Evolutionary conservation across 2,113 vertebrate genomes (phyloP).

Genomic region (Psammodynastes pulverulentus): DNA sequence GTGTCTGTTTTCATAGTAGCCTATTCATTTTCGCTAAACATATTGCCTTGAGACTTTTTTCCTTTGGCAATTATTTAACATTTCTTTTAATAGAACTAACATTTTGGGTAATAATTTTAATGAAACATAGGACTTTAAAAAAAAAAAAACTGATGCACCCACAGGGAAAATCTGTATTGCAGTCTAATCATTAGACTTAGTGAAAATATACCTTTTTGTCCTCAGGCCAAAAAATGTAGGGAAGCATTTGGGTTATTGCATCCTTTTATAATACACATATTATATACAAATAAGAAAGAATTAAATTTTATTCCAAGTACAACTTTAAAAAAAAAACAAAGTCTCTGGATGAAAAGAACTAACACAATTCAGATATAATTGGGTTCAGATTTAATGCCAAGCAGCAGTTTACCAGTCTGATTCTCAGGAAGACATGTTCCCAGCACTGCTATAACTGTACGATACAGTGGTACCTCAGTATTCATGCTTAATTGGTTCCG

Average conservation of each 20-base stretch:
- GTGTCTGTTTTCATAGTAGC: neutral
- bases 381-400: neutral
- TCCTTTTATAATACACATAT: neutral
- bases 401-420: neutral
- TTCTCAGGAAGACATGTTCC: neutral
- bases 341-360: neutral
- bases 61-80: neutral
- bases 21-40: neutral
- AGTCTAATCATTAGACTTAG: neutral
- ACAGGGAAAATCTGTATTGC: neutral
- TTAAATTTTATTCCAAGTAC: neutral
- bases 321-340: no score
- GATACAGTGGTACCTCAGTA: neutral
- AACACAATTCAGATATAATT: neutral
- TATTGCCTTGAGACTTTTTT: neutral
- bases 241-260: neutral
- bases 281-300: neutral
- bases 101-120: neutral
- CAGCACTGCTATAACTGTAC: neutral
- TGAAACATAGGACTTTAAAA: conserved; percentile 22
- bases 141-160: neutral
- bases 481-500: neutral
- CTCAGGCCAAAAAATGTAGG: conserved; percentile 16
- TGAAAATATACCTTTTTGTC: neutral
- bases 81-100: neutral